Percentiles rank a stretch among this genome's conserved stretches.
Conservation (phyloP, 2,113 vertebrate species). For the Pseudorectes ferrugineus region DNA sequence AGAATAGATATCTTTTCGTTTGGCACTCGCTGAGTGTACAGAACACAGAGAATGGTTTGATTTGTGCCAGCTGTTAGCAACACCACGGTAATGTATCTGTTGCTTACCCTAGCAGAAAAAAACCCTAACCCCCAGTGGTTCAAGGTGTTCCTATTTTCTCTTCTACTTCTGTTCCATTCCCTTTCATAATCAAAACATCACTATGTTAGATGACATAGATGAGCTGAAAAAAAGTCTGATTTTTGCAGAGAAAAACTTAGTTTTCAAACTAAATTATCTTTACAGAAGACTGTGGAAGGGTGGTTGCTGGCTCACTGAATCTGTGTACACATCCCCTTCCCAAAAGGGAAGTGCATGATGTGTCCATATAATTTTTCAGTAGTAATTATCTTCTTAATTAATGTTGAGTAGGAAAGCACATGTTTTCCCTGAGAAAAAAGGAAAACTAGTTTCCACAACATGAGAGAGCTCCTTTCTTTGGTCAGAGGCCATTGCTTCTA, state of each 20-base stretch:
- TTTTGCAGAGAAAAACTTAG: background rate
- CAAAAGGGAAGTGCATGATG: background rate
- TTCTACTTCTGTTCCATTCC: background rate
- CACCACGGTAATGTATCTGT: background rate
- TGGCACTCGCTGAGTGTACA: background rate
- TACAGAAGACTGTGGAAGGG: background rate
- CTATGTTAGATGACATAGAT: background rate
- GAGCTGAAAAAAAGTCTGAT: background rate
- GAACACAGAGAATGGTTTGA: background rate
- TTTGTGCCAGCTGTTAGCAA: background rate
- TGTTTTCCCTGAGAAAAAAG: background rate
- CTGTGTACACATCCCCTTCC: background rate
- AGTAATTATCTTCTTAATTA: background rate
- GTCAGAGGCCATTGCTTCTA: background rate
- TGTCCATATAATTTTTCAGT: background rate
- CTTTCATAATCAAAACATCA: background rate
- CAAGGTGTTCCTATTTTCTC: background rate
- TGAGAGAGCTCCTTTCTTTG: background rate
- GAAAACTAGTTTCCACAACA: background rate
- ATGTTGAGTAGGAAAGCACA: background rate
- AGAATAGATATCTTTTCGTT: background rate
- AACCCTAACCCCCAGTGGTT: accelerated
- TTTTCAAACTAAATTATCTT: background rate
- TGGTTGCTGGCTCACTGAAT: background rate
- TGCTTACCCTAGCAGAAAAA: background rate